phyloP scores from a whole-genome alignment of 2,113 vertebrate species.

The Rhinoptilus africanus region DNA sequence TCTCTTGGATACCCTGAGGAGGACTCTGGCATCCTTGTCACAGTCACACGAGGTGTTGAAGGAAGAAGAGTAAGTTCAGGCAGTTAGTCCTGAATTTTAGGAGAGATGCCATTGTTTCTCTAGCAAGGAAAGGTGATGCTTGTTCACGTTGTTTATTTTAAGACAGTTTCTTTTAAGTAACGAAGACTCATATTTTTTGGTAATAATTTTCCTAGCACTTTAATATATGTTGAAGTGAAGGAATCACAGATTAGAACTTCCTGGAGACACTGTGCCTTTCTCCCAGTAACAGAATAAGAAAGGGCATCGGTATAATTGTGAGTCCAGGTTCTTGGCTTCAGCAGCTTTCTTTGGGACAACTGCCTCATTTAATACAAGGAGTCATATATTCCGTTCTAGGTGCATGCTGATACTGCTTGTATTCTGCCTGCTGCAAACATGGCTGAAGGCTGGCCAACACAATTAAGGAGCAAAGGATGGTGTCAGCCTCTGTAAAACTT shows the following conservation, averaged over 20 bases:
- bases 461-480: background rate
- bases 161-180: background rate
- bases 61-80: background rate
- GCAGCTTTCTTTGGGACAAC: background rate
- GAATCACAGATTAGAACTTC: background rate
- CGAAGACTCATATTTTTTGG: background rate
- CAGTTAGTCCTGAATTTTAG: background rate
- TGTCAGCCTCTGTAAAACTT: constrained; percentile 13
- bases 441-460: background rate
- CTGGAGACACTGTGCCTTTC: background rate
- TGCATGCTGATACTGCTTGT: background rate
- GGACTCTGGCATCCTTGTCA: background rate
- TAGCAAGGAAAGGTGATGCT: background rate
- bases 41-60: background rate
- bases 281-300: background rate
- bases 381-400: background rate
- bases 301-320: background rate
- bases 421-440: constrained; percentile 22
- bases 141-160: background rate
- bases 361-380: background rate
- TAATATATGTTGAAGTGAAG: background rate
- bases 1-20: background rate
- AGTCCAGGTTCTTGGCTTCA: background rate
- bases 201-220: background rate
- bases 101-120: background rate